Conservation (phyloP, 2,888 invertebrate species). For the Ephialtes manifestator region DNA sequence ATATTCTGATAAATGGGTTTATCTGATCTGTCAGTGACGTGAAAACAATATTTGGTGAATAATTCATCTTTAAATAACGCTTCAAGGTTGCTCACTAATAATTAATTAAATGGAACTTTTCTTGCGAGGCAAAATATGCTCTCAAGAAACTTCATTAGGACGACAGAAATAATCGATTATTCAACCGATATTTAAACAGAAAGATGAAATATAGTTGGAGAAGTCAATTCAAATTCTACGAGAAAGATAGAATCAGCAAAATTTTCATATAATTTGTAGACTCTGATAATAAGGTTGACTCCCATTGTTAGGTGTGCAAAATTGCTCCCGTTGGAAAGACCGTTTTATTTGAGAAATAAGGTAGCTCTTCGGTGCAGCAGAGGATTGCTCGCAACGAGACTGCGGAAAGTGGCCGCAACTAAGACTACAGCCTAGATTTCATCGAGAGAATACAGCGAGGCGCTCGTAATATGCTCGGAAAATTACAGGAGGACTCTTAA, state of each 20-base stretch:
- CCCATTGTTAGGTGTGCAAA: not conserved
- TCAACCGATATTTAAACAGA: too few species aligned
- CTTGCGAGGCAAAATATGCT: too few species aligned
- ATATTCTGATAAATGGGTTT: too few species aligned
- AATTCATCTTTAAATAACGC: too few species aligned
- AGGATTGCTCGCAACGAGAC: constrained; percentile 24
- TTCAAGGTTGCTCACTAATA: too few species aligned
- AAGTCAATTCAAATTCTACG: not conserved
- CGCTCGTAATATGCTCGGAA: constrained; percentile 68
- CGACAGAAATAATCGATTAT: not conserved
- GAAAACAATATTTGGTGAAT: too few species aligned
- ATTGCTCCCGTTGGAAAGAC: not conserved
- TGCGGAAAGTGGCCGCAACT: constrained; percentile 55
- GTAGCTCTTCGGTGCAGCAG: not conserved
- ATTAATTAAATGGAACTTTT: too few species aligned
- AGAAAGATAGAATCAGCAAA: not conserved
- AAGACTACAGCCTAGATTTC: constrained; percentile 60
- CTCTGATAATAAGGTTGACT: not conserved
- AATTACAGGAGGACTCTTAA: constrained; percentile 70
- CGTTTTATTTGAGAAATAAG: constrained; percentile 18
- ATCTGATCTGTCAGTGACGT: too few species aligned
- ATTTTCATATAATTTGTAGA: not conserved
- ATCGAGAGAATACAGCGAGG: constrained; percentile 63
- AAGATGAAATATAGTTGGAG: too few species aligned
- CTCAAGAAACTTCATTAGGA: too few species aligned